Evolutionary conservation across 2,888 invertebrate genomes (phyloP).

Genomic region (Troilus luridus): DNA sequence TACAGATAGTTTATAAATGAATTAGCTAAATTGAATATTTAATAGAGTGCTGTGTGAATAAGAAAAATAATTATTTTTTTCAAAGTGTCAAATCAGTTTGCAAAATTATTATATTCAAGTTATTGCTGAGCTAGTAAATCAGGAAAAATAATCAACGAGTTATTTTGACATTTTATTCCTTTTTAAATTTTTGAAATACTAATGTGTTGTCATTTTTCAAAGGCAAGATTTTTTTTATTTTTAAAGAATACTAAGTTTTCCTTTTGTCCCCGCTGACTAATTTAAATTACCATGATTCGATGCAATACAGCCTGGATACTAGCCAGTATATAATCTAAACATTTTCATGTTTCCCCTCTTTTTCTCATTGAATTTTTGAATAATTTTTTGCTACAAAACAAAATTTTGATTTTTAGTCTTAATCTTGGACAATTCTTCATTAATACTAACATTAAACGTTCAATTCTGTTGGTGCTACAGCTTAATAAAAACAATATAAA

Average conservation of each 20-base stretch:
- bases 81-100: neutral
- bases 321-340: neutral
- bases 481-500: neutral
- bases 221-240: neutral
- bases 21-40: neutral
- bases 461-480: neutral
- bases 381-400: too few species aligned
- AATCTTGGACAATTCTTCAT: neutral
- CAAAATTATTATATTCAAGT: neutral
- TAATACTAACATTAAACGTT: neutral
- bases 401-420: neutral
- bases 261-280: too few species aligned
- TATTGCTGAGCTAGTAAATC: neutral
- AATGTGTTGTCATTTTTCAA: neutral
- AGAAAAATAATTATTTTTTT: neutral
- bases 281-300: too few species aligned
- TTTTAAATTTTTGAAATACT: neutral
- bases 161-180: neutral
- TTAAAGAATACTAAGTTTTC: too few species aligned
- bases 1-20: neutral
- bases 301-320: neutral
- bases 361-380: neutral
- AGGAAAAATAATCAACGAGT: neutral
- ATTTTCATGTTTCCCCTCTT: neutral
- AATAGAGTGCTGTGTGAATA: neutral